Base-by-base conservation (phyloP, 2,113 vertebrate genomes). In the Atlantisia rogersi region DNA sequence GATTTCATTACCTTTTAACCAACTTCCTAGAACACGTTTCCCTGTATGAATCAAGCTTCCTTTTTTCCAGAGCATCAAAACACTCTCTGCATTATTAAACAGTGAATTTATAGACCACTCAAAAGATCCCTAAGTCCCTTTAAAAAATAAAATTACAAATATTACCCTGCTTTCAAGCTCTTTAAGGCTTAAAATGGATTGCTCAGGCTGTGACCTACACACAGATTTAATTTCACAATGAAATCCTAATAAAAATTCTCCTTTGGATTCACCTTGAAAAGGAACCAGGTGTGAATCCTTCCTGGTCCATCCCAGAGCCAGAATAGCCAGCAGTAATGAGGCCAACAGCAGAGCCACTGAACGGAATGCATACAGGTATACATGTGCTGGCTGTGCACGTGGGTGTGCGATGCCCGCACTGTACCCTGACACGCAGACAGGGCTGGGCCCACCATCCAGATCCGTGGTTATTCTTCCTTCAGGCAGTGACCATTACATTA, bases 301-400 rank as follows among this genome's bases (percentile, higher is more conserved):
- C 64, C 73, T 68, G 48, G 28, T 25, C 42, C 83, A 76, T 58
- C 48, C 29, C 42, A 76, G 80, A 86, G 76, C 35, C 56, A 44
- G 59, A 29, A 80, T 2, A 83, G 56, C 78, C 71, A 59, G 53
- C 58, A 80, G 35, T 18, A 76, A 40, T 3, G 56, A 86, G 60
- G 77, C 93, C 62, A 55, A 18, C 32, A 32, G 52, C 6, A 3
- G 2, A 50, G 44, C 5, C 16, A 2, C 63, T 16, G 75, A 74
- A 16, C 24, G 7, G 73, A 29, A 13, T 0, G 0, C 9, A 64
- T 16, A 6, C 5, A 2, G 13, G 1, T 0, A 3, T 0, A 3
- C 1, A 19, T 2, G 2, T 9, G 1, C 8, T 35, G 40, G 13
- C 1, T 1, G 29, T 21, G 37, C 2, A 2, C 15, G 8, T 14